A percentile compares a stretch with the other conserved stretches of the same genome.
Conservation (phyloP, 2,113 vertebrate genomes). For the Takifugu flavidus region DNA sequence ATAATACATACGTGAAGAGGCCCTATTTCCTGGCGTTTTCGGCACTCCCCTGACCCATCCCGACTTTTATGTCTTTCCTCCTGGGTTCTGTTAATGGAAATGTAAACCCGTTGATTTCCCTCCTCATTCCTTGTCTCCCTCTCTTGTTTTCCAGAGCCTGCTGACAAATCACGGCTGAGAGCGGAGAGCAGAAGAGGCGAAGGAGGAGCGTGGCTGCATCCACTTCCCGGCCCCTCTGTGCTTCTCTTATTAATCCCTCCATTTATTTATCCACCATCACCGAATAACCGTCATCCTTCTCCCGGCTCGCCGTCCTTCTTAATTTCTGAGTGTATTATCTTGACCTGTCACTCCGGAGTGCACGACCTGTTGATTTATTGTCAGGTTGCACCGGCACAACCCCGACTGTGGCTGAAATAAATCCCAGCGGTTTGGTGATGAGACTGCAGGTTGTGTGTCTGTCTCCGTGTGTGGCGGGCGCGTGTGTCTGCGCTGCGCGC, state of each 20-base stretch:
- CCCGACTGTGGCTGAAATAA: constrained; percentile 57
- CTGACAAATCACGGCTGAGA: constrained; percentile 57
- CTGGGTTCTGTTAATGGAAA: constrained; percentile 26
- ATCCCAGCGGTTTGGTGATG: constrained; percentile 63
- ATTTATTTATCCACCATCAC: constrained; percentile 39
- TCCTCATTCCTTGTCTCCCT: background rate
- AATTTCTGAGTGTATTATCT: constrained; percentile 52
- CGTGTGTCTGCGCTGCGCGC: background rate
- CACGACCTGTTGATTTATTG: constrained; percentile 62
- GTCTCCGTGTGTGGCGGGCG: constrained; percentile 1
- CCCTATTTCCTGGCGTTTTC: background rate
- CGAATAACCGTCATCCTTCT: constrained; percentile 9
- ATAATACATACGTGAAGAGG: background rate
- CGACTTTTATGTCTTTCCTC: constrained; percentile 23
- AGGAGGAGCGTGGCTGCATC: constrained; percentile 19
- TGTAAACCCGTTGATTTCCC: constrained; percentile 15
- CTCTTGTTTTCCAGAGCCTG: constrained; percentile 33
- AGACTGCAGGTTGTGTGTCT: constrained; percentile 39
- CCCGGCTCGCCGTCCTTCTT: constrained; percentile 14
- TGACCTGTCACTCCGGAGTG: constrained; percentile 53
- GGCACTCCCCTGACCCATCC: constrained; percentile 9
- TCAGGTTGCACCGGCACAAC: constrained; percentile 53
- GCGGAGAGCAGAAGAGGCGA: constrained; percentile 35
- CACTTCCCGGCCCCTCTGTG: constrained; percentile 14
- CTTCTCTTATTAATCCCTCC: constrained; percentile 19